These are phyloP conservation scores for Percopsis omiscomaycus DNA, from an alignment of 2,797 vertebrate genomes.

Conservation along the genomic window DNA sequence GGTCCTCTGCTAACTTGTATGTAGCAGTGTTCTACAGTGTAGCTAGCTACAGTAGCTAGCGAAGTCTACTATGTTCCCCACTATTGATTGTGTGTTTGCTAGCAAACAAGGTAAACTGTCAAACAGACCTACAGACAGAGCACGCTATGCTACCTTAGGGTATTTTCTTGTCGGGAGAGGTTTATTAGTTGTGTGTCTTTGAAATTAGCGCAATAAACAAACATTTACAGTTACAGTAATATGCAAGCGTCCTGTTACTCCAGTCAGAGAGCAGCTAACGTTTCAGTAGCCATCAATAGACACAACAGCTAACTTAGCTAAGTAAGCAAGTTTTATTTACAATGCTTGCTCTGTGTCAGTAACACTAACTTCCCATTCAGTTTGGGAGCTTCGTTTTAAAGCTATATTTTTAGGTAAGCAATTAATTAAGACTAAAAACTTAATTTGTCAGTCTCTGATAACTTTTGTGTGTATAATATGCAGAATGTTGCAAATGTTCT, in stretches of 20 bases:
- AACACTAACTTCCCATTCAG: not conserved
- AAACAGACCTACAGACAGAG: not conserved
- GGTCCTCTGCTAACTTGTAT: not conserved
- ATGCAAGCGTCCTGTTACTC: not conserved
- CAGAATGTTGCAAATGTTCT: too few relatives aligned
- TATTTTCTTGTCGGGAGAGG: too few relatives aligned
- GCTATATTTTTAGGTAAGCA: too few relatives aligned
- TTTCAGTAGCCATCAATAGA: not conserved
- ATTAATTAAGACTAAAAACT: too few relatives aligned
- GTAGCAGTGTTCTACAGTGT: slow-evolving; percentile 13
- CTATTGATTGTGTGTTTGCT: slow-evolving; percentile 10
- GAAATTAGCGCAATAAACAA: not conserved
- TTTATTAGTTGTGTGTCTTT: too few relatives aligned
- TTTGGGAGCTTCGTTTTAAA: not conserved
- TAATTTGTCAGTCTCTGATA: too few relatives aligned
- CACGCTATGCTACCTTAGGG: not conserved
- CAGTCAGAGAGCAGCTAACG: slow-evolving; percentile 28
- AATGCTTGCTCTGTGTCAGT: not conserved
- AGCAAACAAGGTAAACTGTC: slow-evolving; percentile 10
- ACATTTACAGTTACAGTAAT: not conserved
- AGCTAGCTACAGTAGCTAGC: slow-evolving; percentile 45
- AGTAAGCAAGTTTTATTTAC: slow-evolving; percentile 6
- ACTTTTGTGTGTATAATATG: too few relatives aligned
- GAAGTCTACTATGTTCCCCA: slow-evolving; percentile 34
- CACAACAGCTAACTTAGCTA: slow-evolving; percentile 13